Evolutionary conservation across 2,113 vertebrate genomes (phyloP), one percentile per base, ranked within the genome.

Genomic region (Dicaeum eximium): DNA sequence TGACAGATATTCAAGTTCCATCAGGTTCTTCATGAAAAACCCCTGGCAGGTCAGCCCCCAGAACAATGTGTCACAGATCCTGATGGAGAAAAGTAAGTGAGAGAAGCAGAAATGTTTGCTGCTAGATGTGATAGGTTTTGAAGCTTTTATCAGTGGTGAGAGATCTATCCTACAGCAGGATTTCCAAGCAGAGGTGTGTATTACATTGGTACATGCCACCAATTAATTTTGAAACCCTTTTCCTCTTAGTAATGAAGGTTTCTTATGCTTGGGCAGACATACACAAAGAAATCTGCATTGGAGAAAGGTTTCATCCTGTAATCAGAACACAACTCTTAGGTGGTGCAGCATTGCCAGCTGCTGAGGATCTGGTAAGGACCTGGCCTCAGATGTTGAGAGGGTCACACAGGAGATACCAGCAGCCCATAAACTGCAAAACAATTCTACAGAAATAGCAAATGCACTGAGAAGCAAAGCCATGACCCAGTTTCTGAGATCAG

Each of bases 31-130:
- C 25, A 72, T 96, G 95, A 97, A 95, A 83, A 97, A 74, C 30
- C 79, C 86, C 25, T 97, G 97, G 95, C 96, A 97, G 80, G 96
- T 93, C 57, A 97, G 95, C 44, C 97, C 97, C 20, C 96, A 97
- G 93, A 97, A 95, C 73, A 97, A 97, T 0, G 72, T 97, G 56
- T 97, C 94, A 0, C 90, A 86, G 50, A 57, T 95, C 84, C 91
- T 90, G 87, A 96, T 97, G 96, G 96, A 97, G 78, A 94, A 86
- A 80, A 97, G 72, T 97, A 89, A 95, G 97, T 95, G 54, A 73
- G 79, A 42, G 58, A 50, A 90, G 19, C 15, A 80, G 38, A 62
- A 60, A 42, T 19, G 14, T 11, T 10, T 58, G 21, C 50, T 79
- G 15, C 7, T 54, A 31, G 27, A 20, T 54, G 21, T 67, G 37